Evolutionary conservation across 2,888 invertebrate genomes (phyloP).

Genomic region (Carterocephalus palaemon): DNA sequence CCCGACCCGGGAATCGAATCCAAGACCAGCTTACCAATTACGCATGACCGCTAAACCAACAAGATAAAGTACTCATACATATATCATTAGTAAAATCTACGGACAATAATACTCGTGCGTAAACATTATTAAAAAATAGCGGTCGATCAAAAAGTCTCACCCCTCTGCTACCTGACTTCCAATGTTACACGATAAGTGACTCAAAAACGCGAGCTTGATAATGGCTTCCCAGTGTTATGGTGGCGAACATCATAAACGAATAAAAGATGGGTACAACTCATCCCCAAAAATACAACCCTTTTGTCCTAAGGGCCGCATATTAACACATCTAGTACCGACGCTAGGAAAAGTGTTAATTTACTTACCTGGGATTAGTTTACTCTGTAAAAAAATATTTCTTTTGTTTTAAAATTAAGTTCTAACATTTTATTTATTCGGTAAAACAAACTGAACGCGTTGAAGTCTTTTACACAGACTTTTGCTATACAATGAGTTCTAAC

Average conservation of each 20-base stretch:
- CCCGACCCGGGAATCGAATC: too few species aligned
- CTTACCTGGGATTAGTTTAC: conserved; percentile 25
- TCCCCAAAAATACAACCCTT: conserved; percentile 42
- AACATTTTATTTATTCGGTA: too few species aligned
- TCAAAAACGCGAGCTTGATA: conserved; percentile 37
- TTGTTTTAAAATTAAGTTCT: too few species aligned
- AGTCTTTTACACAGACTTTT: too few species aligned
- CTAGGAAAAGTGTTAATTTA: conserved; percentile 27
- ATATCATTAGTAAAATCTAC: too few species aligned
- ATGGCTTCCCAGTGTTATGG: conserved; percentile 49
- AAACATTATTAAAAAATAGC: too few species aligned
- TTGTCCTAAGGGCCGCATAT: conserved; percentile 54
- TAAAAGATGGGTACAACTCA: conserved; percentile 44
- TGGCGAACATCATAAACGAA: conserved; percentile 49
- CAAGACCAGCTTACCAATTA: too few species aligned
- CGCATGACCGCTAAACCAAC: too few species aligned
- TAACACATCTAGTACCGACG: conserved; percentile 48
- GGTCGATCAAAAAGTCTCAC: conserved; percentile 14
- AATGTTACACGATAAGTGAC: conserved; percentile 38
- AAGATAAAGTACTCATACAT: too few species aligned
- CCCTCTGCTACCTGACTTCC: conserved; percentile 31
- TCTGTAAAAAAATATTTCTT: conserved; percentile 23
- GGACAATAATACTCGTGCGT: too few species aligned
- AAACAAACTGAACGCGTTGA: too few species aligned
- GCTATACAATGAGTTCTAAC: too few species aligned